Evolutionary conservation across 2,888 invertebrate genomes (phyloP), one percentile per base, ranked within the genome.

Genomic region (Drosophila cognata): DNA sequence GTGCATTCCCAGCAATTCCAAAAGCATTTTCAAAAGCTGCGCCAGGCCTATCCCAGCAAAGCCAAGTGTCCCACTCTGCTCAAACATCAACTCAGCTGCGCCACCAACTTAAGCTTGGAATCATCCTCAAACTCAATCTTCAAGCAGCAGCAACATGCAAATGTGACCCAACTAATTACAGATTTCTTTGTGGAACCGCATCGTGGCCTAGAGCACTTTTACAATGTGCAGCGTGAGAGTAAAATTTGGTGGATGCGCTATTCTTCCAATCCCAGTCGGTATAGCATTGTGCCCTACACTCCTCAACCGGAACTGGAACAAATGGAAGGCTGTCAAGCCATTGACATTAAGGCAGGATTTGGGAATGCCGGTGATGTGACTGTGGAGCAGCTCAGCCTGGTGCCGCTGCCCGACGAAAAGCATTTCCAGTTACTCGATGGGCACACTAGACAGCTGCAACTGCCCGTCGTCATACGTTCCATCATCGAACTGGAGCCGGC

Each of bases 221-320:
- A 96, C 88, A 95, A 95, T 81, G 95, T 96, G 94, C 97, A 97
- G 90, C 94, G 96, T 73, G 96, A 96, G 86, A 94, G 97, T 65
- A 96, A 96, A 91, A 95, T 96, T 82, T 97, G 97, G 97, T 97
- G 97, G 97, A 95, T 97, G 93, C 96, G 96, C 95, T 95, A 96
- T 91, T 96, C 96, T 68, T 95, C 95, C 4, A 95, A 95, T 82
- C 97, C 97, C 18, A 96, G 96, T 70, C 94, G 96, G 56, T 97
- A 96, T 92, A 91, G 92, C 48, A 91, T 96, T 25, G 82, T 84
- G 4, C 77, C 94, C 56, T 91, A 90, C 46, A 92, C 93, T 31
- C 85, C 88, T 43, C 93, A 94, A 63, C 13, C 56, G 0, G 60
- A 69, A 13, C 46, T 31, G 1, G 52, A 71, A 0, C 59, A 59